Conservation (phyloP, 2,797 vertebrate species). For the Xenops minutus region DNA sequence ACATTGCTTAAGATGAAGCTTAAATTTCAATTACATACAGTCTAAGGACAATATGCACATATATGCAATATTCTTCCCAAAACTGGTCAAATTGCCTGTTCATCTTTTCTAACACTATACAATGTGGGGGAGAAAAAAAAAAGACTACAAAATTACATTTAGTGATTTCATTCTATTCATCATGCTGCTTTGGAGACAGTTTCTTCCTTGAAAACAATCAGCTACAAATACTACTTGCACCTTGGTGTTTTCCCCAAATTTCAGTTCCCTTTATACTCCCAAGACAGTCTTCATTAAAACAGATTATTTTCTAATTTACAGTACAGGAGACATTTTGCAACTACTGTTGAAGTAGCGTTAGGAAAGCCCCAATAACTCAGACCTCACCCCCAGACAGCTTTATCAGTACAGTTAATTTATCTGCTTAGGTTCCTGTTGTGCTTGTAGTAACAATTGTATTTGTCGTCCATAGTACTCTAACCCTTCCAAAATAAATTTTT, state of each 20-base stretch:
- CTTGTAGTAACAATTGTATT: conserved; percentile 16
- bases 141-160: neutral
- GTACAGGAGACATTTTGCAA: conserved; percentile 58
- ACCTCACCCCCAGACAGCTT: conserved; percentile 25
- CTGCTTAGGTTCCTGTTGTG: conserved; percentile 18
- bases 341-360: conserved; percentile 59
- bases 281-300: neutral
- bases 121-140: neutral
- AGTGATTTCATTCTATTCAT: neutral
- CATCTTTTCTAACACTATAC: neutral
- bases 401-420: conserved; percentile 42
- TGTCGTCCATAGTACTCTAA: neutral
- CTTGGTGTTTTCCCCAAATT: neutral
- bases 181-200: neutral
- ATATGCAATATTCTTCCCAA: neutral
- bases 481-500: neutral
- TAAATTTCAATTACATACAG: neutral
- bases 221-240: neutral
- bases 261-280: neutral
- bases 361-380: conserved; percentile 55
- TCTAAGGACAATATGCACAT: neutral
- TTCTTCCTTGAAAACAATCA: neutral
- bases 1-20: neutral
- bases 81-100: neutral
- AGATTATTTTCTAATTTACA: conserved; percentile 66